These are phyloP conservation scores for Lacerta agilis DNA, from an alignment of 2,797 vertebrate genomes.

Conservation along the genomic window DNA sequence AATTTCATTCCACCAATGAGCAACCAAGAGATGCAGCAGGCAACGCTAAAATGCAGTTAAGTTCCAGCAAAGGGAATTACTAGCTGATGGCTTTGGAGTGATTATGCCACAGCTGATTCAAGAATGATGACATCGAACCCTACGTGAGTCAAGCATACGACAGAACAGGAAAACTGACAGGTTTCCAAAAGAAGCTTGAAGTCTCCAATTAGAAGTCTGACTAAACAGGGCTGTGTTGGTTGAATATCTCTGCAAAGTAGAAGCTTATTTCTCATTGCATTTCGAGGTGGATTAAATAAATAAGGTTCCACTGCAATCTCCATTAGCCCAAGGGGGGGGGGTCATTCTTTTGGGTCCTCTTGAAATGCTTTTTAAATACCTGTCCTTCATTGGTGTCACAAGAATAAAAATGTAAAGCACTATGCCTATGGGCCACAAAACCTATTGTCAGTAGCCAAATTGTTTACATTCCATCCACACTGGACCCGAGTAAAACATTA, in stretches of 20 bases:
- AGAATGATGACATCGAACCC: constrained; percentile 56
- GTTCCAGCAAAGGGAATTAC: constrained; percentile 61
- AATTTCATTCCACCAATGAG: constrained; percentile 59
- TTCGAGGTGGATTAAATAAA: constrained; percentile 55
- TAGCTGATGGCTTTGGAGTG: constrained; percentile 62
- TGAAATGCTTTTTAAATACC: constrained; percentile 29
- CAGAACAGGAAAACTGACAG: constrained; percentile 57
- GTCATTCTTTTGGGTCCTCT: constrained; percentile 39
- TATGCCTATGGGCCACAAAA: background rate
- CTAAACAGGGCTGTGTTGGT: constrained; percentile 62
- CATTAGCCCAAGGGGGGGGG: constrained; percentile 23
- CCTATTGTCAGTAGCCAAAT: background rate
- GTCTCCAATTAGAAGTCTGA: constrained; percentile 62
- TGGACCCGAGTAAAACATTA: background rate
- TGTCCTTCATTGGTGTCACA: background rate
- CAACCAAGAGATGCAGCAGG: constrained; percentile 26
- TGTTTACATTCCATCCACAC: no score
- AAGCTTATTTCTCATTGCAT: constrained; percentile 43
- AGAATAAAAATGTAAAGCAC: background rate
- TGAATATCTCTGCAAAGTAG: constrained; percentile 43
- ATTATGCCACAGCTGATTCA: constrained; percentile 54
- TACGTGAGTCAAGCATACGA: constrained; percentile 60
- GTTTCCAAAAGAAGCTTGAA: constrained; percentile 64
- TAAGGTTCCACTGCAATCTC: background rate
- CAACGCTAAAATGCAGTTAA: constrained; percentile 48